A percentile compares a stretch with the other conserved stretches of the same genome.
Evolutionary conservation across 2,113 vertebrate species (phyloP).

Genomic region (Solea solea): DNA sequence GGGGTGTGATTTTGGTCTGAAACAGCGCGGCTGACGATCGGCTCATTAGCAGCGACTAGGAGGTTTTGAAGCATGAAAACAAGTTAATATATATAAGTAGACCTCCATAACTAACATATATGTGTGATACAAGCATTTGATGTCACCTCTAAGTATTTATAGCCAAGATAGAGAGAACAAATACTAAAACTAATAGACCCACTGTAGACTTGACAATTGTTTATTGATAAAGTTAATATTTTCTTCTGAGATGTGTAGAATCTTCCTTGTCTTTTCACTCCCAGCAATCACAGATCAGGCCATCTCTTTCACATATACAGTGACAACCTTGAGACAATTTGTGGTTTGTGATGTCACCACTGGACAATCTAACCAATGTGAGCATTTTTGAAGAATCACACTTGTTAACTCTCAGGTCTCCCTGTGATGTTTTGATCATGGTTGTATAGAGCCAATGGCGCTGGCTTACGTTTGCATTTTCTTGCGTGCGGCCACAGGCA

Average conservation of each 20-base stretch:
- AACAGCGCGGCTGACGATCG: no score
- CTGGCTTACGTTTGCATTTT: background rate
- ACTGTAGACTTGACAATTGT: no score
- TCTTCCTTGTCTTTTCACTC: background rate
- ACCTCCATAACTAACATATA: no score
- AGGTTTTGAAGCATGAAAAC: no score
- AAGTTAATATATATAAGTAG: no score
- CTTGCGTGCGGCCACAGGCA: background rate
- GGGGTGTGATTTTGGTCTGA: no score
- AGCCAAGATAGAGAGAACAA: background rate
- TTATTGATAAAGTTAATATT: no score
- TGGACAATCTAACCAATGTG: constrained; percentile 11
- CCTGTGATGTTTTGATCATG: background rate
- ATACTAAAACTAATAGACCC: no score
- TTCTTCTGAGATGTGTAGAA: no score
- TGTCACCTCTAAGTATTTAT: background rate
- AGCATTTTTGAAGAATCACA: constrained; percentile 28
- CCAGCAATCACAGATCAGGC: background rate
- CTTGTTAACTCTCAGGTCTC: constrained; percentile 19
- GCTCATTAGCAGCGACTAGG: no score
- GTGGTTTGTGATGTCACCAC: constrained; percentile 12
- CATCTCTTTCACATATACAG: background rate
- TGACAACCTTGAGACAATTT: constrained; percentile 1
- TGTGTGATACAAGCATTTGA: background rate
- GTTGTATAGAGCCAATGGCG: background rate